Conservation (phyloP, 2,113 vertebrate genomes). For the Acanthochromis polyacanthus region DNA sequence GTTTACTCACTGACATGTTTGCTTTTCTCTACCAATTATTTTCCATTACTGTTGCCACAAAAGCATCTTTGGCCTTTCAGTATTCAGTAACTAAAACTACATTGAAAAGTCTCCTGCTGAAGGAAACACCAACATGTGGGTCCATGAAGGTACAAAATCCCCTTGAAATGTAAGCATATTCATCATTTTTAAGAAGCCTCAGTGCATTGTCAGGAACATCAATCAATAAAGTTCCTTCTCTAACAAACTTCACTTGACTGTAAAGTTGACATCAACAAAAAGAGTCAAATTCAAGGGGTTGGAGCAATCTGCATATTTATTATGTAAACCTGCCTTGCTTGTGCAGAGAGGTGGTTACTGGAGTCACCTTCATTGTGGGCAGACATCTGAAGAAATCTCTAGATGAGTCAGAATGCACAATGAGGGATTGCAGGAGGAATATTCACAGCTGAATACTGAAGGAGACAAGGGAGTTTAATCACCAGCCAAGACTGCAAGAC, state of each 20-base stretch:
- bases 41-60: no score
- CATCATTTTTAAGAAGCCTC: neutral
- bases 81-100: no score
- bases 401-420: constrained; percentile 53
- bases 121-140: neutral
- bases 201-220: neutral
- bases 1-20: no score
- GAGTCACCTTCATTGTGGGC: constrained; percentile 62
- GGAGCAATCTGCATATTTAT: neutral
- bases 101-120: no score
- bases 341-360: constrained; percentile 10
- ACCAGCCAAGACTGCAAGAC: constrained; percentile 28
- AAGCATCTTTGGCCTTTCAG: no score
- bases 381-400: constrained; percentile 53
- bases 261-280: neutral
- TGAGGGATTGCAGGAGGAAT: constrained; percentile 50
- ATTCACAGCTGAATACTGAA: constrained; percentile 52
- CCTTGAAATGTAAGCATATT: neutral
- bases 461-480: constrained; percentile 56
- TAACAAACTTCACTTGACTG: neutral
- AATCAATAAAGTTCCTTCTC: neutral
- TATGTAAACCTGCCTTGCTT: neutral
- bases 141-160: neutral
- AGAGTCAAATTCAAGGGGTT: neutral
- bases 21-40: no score